Base-by-base conservation (phyloP, 2,797 vertebrate species). In the Myioborus melanocephalus region DNA sequence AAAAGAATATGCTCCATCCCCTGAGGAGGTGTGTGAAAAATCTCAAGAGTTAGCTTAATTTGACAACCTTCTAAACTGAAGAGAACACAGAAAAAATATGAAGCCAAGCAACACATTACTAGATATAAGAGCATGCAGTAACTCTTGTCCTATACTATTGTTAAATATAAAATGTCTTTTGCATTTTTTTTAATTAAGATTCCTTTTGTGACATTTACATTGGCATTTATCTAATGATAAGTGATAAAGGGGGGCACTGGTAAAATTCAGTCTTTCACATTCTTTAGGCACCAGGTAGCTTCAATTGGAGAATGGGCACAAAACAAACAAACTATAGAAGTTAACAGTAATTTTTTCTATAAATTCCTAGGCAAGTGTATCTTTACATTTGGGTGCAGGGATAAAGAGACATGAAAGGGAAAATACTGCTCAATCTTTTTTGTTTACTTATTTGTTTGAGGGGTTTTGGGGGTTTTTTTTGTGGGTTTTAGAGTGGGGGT, bases 401-500 rank as follows among this genome's bases (percentile, higher is more conserved):
- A 76, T 43, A 61, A 44, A 64, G 26, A 46, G 15, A 50, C 3
- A 44, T 4, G 7, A 87, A 68, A 3, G 3, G 2, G 7, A n/a
- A 83, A 76, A 52, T 50, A 22, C 2, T 65, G 7, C 5, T 59
- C 26, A 32, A 20, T 27, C 18, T 52, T 57, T 63, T 52, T 44
- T 59, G 5, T 14, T 43, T 41, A 4, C 19, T 41, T 32, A 47
- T 68, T 55, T 68, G 2, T 66, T 53, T 60, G 11, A 41, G 3
- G 2, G 2, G 0, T 9, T 28, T 68, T 43, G 14, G 1, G 2
- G 20, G 18, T 4, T 5, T 8, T 8, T 59, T 53, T 24, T 8
- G 26, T 35, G 64, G 15, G 2, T 28, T 64, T 87, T 60, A 12
- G 19, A 57, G 35, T 34, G 4, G 7, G 5, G 15, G 1, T 21